Base-by-base conservation (phyloP, 2,113 vertebrate species). In the Pteronura brasiliensis region DNA sequence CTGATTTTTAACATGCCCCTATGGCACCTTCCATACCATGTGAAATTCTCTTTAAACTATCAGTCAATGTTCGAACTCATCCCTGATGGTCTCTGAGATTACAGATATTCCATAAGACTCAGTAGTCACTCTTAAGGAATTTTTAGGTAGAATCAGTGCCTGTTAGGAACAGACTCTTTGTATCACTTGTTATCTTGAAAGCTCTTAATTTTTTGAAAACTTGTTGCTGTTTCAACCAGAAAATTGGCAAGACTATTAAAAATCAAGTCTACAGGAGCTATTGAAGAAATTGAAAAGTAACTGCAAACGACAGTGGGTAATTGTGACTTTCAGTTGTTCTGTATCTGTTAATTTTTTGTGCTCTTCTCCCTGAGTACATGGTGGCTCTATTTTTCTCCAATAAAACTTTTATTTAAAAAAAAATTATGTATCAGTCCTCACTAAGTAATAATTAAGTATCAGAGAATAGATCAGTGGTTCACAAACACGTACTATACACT, bases 371-470 rank as follows among this genome's bases (percentile, higher is more conserved):
- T 97, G 85, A 98, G 94, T 96, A 96, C 4, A 85, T 96, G 97
- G 96, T 97, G 95, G 90, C 96, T 96, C 95, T 98, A 87, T 97
- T 97, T 97, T 98, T 97, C 96, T 90, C 95, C 97, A 99, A 98
- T 98, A 98, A 98, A 96, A 87, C 92, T 98, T 97, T 98, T 97
- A 97, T 97, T 98, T 98, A 91, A 94, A 98, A 98, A 97, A 97
- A 87, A 47, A 72, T 61, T 69, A 90, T 63, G 17, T 86, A 39
- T 71, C 7, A 36, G 25, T 76, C 23, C 29, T 84, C 44, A 55
- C 18, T 55, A 55, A 55, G 17, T 55, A 55, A 55, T 55, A 55
- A 55, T 55, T 55, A 52, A 52, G 52, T 52, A 55, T 55, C 52
- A 18, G 10, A 25, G 12, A 77, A 29, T 90, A n/a, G 55, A 3